phyloP scores from a whole-genome alignment of 2,888 invertebrate genomes.

The Diplazon laetatorius region DNA sequence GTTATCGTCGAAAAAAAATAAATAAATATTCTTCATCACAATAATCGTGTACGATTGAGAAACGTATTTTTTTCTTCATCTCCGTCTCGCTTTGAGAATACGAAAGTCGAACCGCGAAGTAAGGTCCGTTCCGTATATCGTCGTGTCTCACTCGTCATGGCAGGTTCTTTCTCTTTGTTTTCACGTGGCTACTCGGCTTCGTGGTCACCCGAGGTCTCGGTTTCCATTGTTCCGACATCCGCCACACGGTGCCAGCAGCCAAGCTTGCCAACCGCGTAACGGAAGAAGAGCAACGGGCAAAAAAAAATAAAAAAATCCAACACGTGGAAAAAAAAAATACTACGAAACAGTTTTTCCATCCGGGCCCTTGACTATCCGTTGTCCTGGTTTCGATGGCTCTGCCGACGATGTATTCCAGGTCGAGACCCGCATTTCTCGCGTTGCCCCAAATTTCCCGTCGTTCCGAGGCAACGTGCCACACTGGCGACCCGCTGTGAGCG shows the following conservation, averaged over 20 bases:
- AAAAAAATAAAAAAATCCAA: neutral
- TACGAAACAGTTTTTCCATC: neutral
- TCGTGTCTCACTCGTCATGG: neutral
- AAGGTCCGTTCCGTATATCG: neutral
- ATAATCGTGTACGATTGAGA: too few relatives aligned
- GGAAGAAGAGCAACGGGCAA: neutral
- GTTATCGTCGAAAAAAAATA: too few relatives aligned
- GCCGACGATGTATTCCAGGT: constrained; percentile 66
- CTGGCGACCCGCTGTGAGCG: neutral
- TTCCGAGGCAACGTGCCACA: constrained; percentile 21
- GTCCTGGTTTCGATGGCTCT: constrained; percentile 51
- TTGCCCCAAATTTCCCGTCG: constrained; percentile 61
- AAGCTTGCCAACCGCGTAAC: neutral
- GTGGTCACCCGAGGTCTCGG: constrained; percentile 44
- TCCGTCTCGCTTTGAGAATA: too few relatives aligned
- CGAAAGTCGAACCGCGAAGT: too few relatives aligned
- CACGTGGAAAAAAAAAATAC: neutral
- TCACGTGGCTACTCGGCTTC: constrained; percentile 34
- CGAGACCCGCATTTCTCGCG: constrained; percentile 64
- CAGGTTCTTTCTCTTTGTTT: too few relatives aligned
- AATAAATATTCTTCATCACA: too few relatives aligned
- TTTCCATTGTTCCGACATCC: constrained; percentile 59
- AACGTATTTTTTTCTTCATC: too few relatives aligned
- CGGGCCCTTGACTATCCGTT: constrained; percentile 6
- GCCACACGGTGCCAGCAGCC: neutral